Evolutionary conservation across 1,140 invertebrate species (phyloP), one percentile per base, ranked within the genome.

Genomic region (Coenobita brevimanus): DNA sequence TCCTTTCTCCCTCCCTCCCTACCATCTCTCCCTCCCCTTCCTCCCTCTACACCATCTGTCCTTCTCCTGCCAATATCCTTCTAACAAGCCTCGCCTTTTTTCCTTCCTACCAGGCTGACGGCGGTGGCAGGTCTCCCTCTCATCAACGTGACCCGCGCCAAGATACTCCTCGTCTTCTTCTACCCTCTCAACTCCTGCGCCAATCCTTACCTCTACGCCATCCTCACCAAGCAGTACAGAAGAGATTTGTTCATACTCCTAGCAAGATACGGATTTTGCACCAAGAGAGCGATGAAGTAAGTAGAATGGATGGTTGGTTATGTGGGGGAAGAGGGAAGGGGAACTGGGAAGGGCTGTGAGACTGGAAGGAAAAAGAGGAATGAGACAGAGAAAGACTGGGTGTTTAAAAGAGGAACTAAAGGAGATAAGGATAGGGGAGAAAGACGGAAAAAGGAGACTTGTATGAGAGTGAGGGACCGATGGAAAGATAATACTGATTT

Each of bases 151-250:
- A 96, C 96, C 27, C 92, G 96, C 91, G 96, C 97, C 0, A 98
- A 98, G 92, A 97, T 98, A 60, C 92, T 98, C 2, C 93, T 98
- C 6, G 97, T 98, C 0, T 97, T 98, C 91, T 97, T 98, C 91
- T 98, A 98, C 92, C 97, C 97, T 0, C 92, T 98, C 24, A 98
- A 98, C 92, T 96, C 97, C 0, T 97, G 97, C 91, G 96, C 96
- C 33, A 98, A 98, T 93, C 97, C 97, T 1, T 98, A 97, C 93
- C 92, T 98, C 0, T 98, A 98, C 92, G 97, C 97, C 13, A 96
- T 98, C 83, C 93, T 98, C 73, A 98, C 97, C 0, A 95, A 96
- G 75, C 97, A 97, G 92, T 98, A 97, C 92, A 93, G 96, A 21
- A 94, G 95, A 89, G 97, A 98, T 92, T 93, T 97, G 41, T 95